Evolutionary conservation across 2,113 vertebrate genomes (phyloP).

Genomic region (Gallinago jamesoni): DNA sequence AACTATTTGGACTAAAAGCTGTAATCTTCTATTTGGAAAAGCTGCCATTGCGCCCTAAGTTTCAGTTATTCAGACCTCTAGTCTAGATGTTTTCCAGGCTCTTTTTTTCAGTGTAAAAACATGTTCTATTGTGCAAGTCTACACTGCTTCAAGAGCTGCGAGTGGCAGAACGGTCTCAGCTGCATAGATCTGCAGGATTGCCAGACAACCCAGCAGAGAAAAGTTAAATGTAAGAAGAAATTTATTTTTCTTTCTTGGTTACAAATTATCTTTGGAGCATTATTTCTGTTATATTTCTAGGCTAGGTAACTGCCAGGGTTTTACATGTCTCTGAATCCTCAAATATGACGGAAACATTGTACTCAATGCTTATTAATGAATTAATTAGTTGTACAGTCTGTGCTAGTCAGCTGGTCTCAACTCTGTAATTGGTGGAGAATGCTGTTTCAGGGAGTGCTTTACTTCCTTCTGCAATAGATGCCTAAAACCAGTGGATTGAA

Average conservation of each 20-base stretch:
- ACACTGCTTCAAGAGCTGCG: background rate
- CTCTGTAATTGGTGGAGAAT: background rate
- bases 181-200: background rate
- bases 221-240: background rate
- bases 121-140: background rate
- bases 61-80: background rate
- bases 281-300: background rate
- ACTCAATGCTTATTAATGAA: background rate
- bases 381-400: background rate
- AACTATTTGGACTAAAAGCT: background rate
- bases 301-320: background rate
- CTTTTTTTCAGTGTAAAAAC: background rate
- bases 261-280: background rate
- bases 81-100: background rate
- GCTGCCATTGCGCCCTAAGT: background rate
- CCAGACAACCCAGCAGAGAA: background rate
- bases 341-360: background rate
- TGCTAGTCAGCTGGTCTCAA: background rate
- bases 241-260: background rate
- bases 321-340: background rate
- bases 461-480: background rate
- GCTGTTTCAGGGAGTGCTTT: background rate
- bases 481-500: background rate
- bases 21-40: background rate
- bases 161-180: background rate